A percentile compares a stretch with the other conserved stretches of the same genome.
Evolutionary conservation across 2,888 invertebrate genomes (phyloP).

Genomic region (Cetonia aurata): DNA sequence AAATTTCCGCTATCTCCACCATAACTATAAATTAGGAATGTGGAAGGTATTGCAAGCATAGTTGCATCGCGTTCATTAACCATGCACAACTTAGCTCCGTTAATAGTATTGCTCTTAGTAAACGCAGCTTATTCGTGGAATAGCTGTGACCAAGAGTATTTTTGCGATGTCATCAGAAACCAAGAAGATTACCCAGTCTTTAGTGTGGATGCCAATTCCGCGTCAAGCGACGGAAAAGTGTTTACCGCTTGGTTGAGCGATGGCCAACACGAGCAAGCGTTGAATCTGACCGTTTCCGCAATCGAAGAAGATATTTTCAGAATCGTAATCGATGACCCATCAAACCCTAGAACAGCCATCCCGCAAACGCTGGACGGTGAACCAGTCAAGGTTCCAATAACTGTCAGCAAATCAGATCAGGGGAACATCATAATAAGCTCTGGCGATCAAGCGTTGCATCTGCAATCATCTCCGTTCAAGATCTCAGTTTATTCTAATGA

Average conservation of each 20-base stretch:
- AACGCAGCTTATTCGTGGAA: slow-evolving; percentile 30
- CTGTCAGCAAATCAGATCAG: neutral
- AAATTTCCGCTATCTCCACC: too few species aligned
- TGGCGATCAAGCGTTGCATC: slow-evolving; percentile 69
- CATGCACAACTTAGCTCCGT: neutral
- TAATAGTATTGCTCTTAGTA: slow-evolving; percentile 2
- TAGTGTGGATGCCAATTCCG: neutral
- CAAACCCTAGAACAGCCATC: slow-evolving; percentile 37
- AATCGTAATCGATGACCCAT: slow-evolving; percentile 44
- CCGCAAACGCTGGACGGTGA: slow-evolving; percentile 38
- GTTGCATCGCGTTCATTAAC: neutral
- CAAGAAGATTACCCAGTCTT: neutral
- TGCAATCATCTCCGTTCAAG: slow-evolving; percentile 76
- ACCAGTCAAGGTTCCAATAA: slow-evolving; percentile 1
- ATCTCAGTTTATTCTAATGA: slow-evolving; percentile 80
- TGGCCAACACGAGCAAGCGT: neutral
- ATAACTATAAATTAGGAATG: too few species aligned
- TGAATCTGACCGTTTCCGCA: slow-evolving; percentile 8
- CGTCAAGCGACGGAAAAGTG: neutral
- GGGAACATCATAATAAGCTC: slow-evolving; percentile 66
- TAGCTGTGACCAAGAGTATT: slow-evolving; percentile 23
- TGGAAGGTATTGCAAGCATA: too few species aligned
- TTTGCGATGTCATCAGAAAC: slow-evolving; percentile 34
- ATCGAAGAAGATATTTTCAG: slow-evolving; percentile 34
- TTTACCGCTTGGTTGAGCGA: slow-evolving; percentile 2